Evolutionary conservation across 2,797 vertebrate species (phyloP).

Genomic region (Cirrhinus mrigala): DNA sequence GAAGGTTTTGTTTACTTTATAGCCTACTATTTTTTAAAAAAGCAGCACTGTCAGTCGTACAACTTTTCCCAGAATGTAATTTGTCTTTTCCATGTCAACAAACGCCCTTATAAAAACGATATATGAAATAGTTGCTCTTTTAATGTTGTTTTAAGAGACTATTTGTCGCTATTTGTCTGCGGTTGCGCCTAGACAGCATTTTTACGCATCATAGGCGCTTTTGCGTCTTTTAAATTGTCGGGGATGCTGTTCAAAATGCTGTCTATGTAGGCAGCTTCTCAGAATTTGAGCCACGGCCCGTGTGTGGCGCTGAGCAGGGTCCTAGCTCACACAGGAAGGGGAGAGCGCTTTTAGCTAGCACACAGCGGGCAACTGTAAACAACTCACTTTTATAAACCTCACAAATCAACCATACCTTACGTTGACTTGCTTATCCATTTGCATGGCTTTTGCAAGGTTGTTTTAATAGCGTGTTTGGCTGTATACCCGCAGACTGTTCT

Average conservation of each 20-base stretch:
- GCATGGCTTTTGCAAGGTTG: slow-evolving; percentile 4
- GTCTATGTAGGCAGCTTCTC: slow-evolving; percentile 7
- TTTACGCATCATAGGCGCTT: background rate
- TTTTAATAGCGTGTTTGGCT: slow-evolving; percentile 3
- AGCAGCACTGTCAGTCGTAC: background rate
- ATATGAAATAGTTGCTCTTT: background rate
- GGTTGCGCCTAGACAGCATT: background rate
- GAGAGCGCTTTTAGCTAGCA: slow-evolving; percentile 38
- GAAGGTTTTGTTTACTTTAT: background rate
- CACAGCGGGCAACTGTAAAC: slow-evolving; percentile 49
- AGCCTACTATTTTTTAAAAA: background rate
- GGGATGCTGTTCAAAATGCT: background rate
- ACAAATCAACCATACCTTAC: slow-evolving; percentile 12
- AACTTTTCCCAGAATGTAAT: background rate
- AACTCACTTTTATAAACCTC: slow-evolving; percentile 42
- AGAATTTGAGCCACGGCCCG: slow-evolving; percentile 6
- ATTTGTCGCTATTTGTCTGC: background rate
- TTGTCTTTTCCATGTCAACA: background rate
- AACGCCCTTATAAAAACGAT: background rate
- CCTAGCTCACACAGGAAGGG: slow-evolving; percentile 33
- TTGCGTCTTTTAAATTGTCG: background rate
- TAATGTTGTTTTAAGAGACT: background rate
- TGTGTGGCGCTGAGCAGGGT: slow-evolving; percentile 10
- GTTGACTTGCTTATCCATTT: background rate
- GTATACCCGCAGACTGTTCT: background rate